A percentile compares a stretch with the other conserved stretches of the same genome.
Evolutionary conservation across 2,797 vertebrate genomes (phyloP).

Genomic region (Amblyraja radiata): DNA sequence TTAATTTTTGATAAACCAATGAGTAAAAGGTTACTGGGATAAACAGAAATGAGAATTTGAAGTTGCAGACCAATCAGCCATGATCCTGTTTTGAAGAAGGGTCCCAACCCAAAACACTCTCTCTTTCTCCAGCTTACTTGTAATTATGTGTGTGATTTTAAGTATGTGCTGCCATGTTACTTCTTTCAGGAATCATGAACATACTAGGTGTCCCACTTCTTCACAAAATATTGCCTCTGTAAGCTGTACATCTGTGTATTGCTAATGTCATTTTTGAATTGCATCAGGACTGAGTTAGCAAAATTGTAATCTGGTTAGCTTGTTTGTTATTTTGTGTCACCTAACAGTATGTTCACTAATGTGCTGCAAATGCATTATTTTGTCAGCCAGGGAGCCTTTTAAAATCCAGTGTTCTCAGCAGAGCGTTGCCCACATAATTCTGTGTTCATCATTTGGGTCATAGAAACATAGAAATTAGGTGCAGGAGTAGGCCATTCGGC

Average conservation of each 20-base stretch:
- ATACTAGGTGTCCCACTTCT: neutral
- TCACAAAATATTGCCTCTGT: neutral
- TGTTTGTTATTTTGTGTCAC: slow-evolving; percentile 2
- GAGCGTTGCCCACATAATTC: neutral
- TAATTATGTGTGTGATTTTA: neutral
- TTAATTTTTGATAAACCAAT: too few species aligned
- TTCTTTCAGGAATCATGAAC: neutral
- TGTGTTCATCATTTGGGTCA: too few species aligned
- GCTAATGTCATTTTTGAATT: neutral
- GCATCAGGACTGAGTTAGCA: neutral
- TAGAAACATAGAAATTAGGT: too few species aligned
- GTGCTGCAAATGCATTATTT: slow-evolving; percentile 6
- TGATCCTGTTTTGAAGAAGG: too few species aligned
- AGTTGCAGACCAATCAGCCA: too few species aligned
- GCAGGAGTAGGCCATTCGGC: too few species aligned
- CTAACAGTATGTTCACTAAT: neutral
- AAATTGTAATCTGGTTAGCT: neutral
- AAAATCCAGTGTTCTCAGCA: neutral
- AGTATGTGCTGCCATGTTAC: neutral
- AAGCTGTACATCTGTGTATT: neutral
- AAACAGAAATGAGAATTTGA: too few species aligned
- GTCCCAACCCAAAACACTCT: too few species aligned
- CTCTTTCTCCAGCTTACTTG: neutral
- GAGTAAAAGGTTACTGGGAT: too few species aligned
- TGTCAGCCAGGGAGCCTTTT: neutral